Base-by-base conservation (phyloP, 2,888 invertebrate genomes). In the Cistogaster globosa region DNA sequence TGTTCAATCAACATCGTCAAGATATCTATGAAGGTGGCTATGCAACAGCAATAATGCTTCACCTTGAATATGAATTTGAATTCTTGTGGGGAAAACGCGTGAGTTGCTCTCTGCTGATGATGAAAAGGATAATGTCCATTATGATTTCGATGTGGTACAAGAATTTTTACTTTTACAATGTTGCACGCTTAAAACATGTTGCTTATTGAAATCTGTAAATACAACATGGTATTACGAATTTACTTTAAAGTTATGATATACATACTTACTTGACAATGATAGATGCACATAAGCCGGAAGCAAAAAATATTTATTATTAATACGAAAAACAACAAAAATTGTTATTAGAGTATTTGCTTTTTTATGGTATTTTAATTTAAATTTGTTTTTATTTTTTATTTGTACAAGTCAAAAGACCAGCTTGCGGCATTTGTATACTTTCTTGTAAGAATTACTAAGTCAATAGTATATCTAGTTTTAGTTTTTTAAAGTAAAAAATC, bases 251-350 rank as follows among this genome's bases (percentile, higher is more conserved):
- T 82, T 85, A 76, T 82, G 82, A 85, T 82, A 85, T 82, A 85
- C 79, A 71, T 79, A 85, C 75, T 71, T 79, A 85, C 75, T 71
- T 82, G 85, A 85, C 85, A 85, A 85, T 85, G 85, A 85, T 85
- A 82, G 85, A 85, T 85, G 85, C 69, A 48, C 32, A 71, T 85
- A 75, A 79, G 85, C 85, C 85, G 85, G 85, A 85, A 85, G 85
- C 85, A 57, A 75, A 82, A 38, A 68, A 32, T 57, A 48, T 42
- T 1, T 42, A 12, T 79, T 75, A 55, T 67, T 51, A 65, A 72
- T 74, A 77, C 12, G 11, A 32, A n/a, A 45, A 32, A 67, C 18
- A 14, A 11, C 18, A 58, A 48, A 38, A 83, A 68, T 55, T 69
- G 58, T 78, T 78, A 83, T 69, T 55, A 63, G 45, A 62, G 20